Conservation (phyloP, 2,888 invertebrate genomes). For the Apamea sordens region DNA sequence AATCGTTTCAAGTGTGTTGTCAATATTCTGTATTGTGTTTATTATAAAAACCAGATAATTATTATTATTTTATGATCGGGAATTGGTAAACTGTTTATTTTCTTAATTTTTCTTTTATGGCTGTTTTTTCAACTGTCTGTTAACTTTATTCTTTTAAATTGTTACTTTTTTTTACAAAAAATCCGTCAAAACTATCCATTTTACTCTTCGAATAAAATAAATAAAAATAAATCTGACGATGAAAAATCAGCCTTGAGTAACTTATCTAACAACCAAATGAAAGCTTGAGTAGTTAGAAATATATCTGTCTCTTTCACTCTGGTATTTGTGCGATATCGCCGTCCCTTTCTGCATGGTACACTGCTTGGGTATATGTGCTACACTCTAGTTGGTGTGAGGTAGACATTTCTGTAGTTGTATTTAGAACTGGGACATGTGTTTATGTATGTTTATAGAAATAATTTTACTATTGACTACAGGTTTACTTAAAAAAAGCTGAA, state of each 20-base stretch:
- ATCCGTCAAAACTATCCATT: too few relatives aligned
- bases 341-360: slow-evolving; percentile 79
- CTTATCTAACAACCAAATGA: slow-evolving; percentile 42
- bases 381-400: slow-evolving; percentile 67
- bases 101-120: not conserved
- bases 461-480: slow-evolving; percentile 25
- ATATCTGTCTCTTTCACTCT: slow-evolving; percentile 70
- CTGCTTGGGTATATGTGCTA: slow-evolving; percentile 81
- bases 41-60: slow-evolving; percentile 10
- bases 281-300: slow-evolving; percentile 73
- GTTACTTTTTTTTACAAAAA: not conserved
- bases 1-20: slow-evolving; percentile 13
- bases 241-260: slow-evolving; percentile 3
- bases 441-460: slow-evolving; percentile 39
- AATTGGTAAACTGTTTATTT: slow-evolving; percentile 12
- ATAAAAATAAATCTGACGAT: not conserved
- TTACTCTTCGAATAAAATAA: not conserved
- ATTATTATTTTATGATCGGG: slow-evolving; percentile 14
- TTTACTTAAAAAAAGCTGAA: slow-evolving; percentile 13
- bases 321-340: slow-evolving; percentile 66
- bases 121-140: slow-evolving; percentile 16
- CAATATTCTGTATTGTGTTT: slow-evolving; percentile 14
- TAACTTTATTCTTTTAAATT: not conserved
- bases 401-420: slow-evolving; percentile 47
- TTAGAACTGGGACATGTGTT: slow-evolving; percentile 56